A percentile compares a stretch with the other conserved stretches of the same genome.
Evolutionary conservation across 2,113 vertebrate species (phyloP).

Genomic region (Ptyas mucosa): DNA sequence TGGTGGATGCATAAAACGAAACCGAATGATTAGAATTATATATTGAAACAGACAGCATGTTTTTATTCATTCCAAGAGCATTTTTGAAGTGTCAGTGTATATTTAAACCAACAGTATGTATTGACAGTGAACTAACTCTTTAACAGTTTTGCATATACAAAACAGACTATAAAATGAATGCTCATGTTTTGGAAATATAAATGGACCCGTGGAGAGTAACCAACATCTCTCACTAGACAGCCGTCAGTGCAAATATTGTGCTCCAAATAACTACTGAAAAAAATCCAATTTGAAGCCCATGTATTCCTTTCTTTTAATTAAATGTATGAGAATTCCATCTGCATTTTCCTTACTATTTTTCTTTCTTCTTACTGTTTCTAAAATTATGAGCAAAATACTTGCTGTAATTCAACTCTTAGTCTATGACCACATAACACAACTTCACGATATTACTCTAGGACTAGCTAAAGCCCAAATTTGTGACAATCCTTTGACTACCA

Average conservation of each 20-base stretch:
- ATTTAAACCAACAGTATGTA: conserved; percentile 46
- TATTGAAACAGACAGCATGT: conserved; percentile 56
- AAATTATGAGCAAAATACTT: not conserved
- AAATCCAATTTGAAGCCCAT: conserved; percentile 2
- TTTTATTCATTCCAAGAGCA: conserved; percentile 43
- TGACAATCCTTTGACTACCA: not conserved
- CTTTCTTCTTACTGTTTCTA: not conserved
- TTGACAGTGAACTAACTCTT: conserved; percentile 48
- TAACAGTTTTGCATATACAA: conserved; percentile 29
- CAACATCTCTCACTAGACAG: conserved; percentile 29
- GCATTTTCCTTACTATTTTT: not conserved
- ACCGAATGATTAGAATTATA: conserved; percentile 14
- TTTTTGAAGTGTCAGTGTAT: conserved; percentile 57
- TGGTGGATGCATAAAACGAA: conserved; percentile 21
- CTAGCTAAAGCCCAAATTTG: not conserved
- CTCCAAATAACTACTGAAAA: conserved; percentile 8
- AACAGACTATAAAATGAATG: conserved; percentile 34
- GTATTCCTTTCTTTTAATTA: conserved; percentile 11
- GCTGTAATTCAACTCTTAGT: not conserved
- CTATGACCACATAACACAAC: accelerated
- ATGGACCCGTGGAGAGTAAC: not conserved
- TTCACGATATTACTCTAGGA: not conserved
- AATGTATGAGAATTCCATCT: not conserved
- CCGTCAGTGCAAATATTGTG: conserved; percentile 5
- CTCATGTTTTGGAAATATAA: conserved; percentile 11